Evolutionary conservation across 1,140 invertebrate species (phyloP), one percentile per base, ranked within the genome.

Genomic region (Formica selysi): DNA sequence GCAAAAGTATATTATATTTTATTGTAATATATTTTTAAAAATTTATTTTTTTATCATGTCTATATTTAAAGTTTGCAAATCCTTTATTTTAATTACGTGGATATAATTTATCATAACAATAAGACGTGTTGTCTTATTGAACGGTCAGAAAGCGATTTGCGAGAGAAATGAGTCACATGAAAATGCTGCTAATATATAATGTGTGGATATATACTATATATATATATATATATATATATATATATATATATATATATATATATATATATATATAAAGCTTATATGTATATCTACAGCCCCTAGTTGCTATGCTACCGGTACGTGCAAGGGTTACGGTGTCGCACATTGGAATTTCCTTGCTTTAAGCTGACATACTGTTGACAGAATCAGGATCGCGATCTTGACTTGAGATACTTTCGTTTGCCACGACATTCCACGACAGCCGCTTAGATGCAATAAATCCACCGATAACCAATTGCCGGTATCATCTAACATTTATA

Each of bases 281-380:
- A 61, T 81, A 74, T 22, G 22, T 22, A 22, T n/a, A 61, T 73
- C n/a, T 26, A 16, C 74, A 76, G 51, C 68, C 73, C 65, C 32
- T 80, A 78, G 88, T 85, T 68, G 16, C 79, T 61, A 44, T 62
- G 88, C 76, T 89, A 76, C 85, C 26, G 86, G 86, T 74, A 65
- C 36, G 65, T 54, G 38, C 44, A 32, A 29, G 61, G 87, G 41
- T 87, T 84, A 79, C 44, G 32, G 5, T 44, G 41, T 61, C 22
- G 67, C 5, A 8, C 38, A 41, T 13, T 19, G 78, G 10, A 61
- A 86, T 85, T 90, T 68, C 68, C 62, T 84, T 61, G 61, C 36
- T n/a, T 11, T 32, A 68, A 78, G 61, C 26, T 41, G 85, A 87
- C 76, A 62, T 57, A 38, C 54, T 86, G 59, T 62, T 71, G 54